These are phyloP conservation scores for Orthosia gothica DNA, from an alignment of 2,888 invertebrate species.

Conservation along the genomic window DNA sequence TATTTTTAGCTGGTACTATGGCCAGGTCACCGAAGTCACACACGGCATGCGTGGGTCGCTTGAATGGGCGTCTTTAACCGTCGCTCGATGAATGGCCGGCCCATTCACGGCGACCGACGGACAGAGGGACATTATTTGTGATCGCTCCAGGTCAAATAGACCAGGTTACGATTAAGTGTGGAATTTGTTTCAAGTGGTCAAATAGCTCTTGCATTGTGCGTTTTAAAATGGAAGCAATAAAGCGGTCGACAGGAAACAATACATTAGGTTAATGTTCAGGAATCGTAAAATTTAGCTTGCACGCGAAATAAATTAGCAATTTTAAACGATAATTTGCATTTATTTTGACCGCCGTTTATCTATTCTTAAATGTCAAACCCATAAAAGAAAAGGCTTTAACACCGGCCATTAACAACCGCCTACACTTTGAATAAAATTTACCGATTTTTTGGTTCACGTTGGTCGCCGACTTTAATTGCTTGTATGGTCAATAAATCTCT, in stretches of 20 bases:
- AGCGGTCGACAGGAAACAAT: constrained; percentile 27
- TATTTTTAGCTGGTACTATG: constrained; percentile 69
- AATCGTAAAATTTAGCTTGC: constrained; percentile 26
- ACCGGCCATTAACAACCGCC: constrained; percentile 42
- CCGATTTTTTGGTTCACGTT: constrained; percentile 44
- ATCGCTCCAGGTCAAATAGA: constrained; percentile 66
- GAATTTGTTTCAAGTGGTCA: constrained; percentile 44
- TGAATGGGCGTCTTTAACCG: constrained; percentile 78
- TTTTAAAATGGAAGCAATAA: constrained; percentile 13
- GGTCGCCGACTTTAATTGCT: constrained; percentile 40
- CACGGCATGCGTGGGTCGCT: constrained; percentile 76
- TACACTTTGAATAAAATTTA: constrained; percentile 50
- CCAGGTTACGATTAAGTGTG: constrained; percentile 60
- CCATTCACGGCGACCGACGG: constrained; percentile 70
- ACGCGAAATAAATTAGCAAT: constrained; percentile 2
- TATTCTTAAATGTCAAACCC: constrained; percentile 53
- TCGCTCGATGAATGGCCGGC: constrained; percentile 74
- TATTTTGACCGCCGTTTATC: constrained; percentile 31
- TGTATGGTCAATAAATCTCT: constrained; percentile 51
- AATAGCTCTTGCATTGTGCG: constrained; percentile 11
- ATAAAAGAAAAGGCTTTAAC: constrained; percentile 49
- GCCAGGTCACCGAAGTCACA: constrained; percentile 67
- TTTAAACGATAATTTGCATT: constrained; percentile 23
- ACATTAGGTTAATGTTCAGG: constrained; percentile 23
- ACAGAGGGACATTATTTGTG: constrained; percentile 70